phyloP scores from a whole-genome alignment of 1,140 invertebrate genomes.

The Eupeodes corollae region DNA sequence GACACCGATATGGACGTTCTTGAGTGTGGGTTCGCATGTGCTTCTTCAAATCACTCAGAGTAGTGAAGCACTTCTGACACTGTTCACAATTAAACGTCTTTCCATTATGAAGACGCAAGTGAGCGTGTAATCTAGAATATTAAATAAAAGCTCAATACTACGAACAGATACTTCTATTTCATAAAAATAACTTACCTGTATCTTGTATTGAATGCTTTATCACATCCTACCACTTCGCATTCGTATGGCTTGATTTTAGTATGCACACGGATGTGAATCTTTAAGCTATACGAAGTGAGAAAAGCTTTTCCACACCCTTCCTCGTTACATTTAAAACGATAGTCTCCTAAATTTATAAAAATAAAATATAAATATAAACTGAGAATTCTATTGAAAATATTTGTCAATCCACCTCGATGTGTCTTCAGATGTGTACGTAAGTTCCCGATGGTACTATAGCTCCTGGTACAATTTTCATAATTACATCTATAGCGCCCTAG shows the following conservation, averaged over 20 bases:
- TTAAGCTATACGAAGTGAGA: slow-evolving; percentile 87
- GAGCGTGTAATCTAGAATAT: slow-evolving; percentile 65
- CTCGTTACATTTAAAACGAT: slow-evolving; percentile 83
- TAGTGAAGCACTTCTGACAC: slow-evolving; percentile 88
- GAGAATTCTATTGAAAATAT: too few relatives aligned
- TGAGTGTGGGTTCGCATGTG: slow-evolving; percentile 85
- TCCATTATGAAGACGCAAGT: slow-evolving; percentile 84
- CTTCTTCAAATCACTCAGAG: slow-evolving; percentile 86
- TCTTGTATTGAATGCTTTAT: slow-evolving; percentile 88
- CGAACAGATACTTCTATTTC: background rate
- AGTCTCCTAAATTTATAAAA: slow-evolving; percentile 63
- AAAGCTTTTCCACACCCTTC: slow-evolving; percentile 84
- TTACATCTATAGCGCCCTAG: slow-evolving; percentile 65
- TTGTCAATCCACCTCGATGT: slow-evolving; percentile 65
- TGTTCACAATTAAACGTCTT: slow-evolving; percentile 90
- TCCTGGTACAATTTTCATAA: slow-evolving; percentile 77
- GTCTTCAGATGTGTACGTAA: slow-evolving; percentile 91
- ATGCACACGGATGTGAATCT: slow-evolving; percentile 89
- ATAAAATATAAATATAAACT: slow-evolving; percentile 5
- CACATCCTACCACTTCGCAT: slow-evolving; percentile 64
- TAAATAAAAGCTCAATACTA: slow-evolving; percentile 6
- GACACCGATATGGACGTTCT: slow-evolving; percentile 81
- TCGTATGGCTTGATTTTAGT: slow-evolving; percentile 89
- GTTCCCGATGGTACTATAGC: slow-evolving; percentile 90
- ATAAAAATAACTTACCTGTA: slow-evolving; percentile 51